Percentiles rank a stretch among this genome's conserved stretches.
Evolutionary conservation across 2,888 invertebrate species (phyloP).

Genomic region (Acronicta alni): DNA sequence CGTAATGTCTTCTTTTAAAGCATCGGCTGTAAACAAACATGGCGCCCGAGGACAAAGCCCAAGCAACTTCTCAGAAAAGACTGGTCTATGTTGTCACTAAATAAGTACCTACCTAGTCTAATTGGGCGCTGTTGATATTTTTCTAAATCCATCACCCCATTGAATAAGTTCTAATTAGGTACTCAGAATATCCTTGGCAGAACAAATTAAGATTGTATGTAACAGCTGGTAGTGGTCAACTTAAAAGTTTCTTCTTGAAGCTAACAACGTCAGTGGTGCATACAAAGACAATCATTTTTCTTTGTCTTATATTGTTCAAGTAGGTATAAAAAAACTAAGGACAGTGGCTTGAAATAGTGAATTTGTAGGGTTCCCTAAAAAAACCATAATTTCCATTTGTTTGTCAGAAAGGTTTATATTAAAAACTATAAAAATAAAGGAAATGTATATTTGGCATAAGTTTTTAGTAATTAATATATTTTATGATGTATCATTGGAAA

Average conservation of each 20-base stretch:
- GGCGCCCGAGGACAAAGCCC: slow-evolving; percentile 57
- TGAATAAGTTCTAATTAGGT: not conserved
- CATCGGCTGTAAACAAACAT: slow-evolving; percentile 70
- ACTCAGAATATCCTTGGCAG: not conserved
- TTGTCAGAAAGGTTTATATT: no score
- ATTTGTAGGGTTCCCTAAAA: no score
- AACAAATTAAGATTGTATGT: slow-evolving; percentile 4
- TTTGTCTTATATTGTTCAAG: no score
- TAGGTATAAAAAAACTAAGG: no score
- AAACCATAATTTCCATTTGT: no score
- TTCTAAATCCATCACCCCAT: not conserved
- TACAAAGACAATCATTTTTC: no score
- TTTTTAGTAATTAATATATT: no score
- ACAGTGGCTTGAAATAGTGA: no score
- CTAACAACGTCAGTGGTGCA: not conserved
- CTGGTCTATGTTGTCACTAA: not conserved
- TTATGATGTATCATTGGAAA: no score
- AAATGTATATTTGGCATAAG: no score
- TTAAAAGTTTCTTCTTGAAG: not conserved
- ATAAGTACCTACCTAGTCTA: not conserved
- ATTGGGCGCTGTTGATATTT: not conserved
- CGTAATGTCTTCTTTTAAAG: slow-evolving; percentile 66
- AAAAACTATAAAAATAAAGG: no score
- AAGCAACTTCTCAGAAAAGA: slow-evolving; percentile 3
- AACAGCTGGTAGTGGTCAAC: slow-evolving; percentile 22